Conservation (phyloP, 2,113 vertebrate genomes). For the Myocastor coypus region DNA sequence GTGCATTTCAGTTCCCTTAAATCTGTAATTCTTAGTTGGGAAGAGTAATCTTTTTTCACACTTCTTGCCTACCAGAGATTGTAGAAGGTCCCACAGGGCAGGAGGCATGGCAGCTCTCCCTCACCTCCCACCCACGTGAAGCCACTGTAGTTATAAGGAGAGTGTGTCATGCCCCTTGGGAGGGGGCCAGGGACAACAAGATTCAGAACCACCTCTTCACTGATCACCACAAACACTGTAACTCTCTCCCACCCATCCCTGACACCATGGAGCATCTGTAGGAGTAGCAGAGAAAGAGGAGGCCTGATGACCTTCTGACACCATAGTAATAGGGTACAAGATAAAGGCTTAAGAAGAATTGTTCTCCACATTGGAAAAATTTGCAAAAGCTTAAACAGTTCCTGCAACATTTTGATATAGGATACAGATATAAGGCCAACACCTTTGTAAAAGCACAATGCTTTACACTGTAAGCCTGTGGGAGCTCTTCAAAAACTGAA, state of each 20-base stretch:
- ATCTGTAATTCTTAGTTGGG: neutral
- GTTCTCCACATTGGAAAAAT: neutral
- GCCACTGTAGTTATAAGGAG: neutral
- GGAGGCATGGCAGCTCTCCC: neutral
- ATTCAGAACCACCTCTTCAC: neutral
- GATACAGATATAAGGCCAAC: neutral
- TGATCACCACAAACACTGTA: neutral
- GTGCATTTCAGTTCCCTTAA: constrained; percentile 19
- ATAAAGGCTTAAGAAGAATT: neutral
- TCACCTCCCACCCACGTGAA: neutral
- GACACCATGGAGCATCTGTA: neutral
- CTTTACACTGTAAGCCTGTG: neutral
- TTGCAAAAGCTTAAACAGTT: neutral
- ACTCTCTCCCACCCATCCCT: neutral
- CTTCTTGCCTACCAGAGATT: neutral
- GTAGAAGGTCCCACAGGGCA: neutral
- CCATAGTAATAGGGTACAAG: neutral
- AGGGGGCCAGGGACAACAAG: neutral
- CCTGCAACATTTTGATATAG: neutral
- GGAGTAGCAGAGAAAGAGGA: neutral
- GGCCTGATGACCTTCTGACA: neutral
- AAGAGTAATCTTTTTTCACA: neutral
- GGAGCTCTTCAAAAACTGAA: neutral
- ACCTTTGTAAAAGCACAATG: neutral
- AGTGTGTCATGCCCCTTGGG: neutral